phyloP scores from a whole-genome alignment of 35 echinoderm and acorn worm genomes.

The Anneissia japonica region DNA sequence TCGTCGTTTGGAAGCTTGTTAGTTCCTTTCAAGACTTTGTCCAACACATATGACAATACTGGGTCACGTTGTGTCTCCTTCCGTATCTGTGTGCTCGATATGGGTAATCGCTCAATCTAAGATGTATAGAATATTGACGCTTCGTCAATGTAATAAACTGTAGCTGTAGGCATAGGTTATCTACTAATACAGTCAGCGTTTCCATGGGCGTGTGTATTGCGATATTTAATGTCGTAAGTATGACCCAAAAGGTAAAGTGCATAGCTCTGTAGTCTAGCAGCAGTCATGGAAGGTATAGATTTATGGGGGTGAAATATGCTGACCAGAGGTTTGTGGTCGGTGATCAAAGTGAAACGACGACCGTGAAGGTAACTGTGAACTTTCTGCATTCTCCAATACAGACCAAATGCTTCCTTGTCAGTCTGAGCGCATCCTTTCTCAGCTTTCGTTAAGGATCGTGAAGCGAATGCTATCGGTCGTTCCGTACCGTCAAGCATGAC shows the following conservation, averaged over 20 bases:
- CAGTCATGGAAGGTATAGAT: neutral
- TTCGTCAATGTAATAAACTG: neutral
- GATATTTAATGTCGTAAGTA: conserved; percentile 22
- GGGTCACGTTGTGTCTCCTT: conserved; percentile 13
- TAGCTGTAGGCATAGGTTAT: neutral
- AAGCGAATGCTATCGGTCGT: conserved; percentile 23
- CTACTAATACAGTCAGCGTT: neutral
- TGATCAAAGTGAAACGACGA: neutral
- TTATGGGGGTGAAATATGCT: neutral
- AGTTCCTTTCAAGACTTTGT: neutral
- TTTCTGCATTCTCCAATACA: no score
- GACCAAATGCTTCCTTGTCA: conserved; percentile 2
- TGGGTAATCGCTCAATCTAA: conserved; percentile 15
- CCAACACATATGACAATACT: neutral
- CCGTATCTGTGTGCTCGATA: neutral
- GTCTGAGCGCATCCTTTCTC: conserved; percentile 14
- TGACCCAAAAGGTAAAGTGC: conserved; percentile 12
- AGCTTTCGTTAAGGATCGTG: conserved; percentile 25
- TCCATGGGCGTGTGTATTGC: conserved; percentile 4
- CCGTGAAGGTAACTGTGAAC: conserved; percentile 34
- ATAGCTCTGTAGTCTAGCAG: conserved; percentile 1
- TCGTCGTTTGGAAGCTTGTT: neutral
- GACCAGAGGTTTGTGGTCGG: conserved; percentile 11
- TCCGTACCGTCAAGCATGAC: neutral
- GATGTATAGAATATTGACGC: conserved; percentile 21